A percentile compares a stretch with the other conserved stretches of the same genome.
These are phyloP conservation scores for Montipora foliosa DNA, from an alignment of 64 coral and sea anemone genomes.

Conservation along the genomic window DNA sequence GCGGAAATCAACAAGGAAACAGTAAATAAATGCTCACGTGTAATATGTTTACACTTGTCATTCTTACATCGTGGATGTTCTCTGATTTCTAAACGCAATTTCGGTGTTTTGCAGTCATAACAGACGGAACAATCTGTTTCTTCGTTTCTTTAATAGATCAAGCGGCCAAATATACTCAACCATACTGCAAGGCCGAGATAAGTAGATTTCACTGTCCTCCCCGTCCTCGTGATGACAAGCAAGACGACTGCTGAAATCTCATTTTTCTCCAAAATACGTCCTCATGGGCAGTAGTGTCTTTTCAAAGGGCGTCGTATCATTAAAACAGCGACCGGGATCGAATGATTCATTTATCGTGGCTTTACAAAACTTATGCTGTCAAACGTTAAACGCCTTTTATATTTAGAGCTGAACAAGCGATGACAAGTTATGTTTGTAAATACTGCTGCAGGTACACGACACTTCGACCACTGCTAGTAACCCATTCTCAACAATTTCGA, in stretches of 20 bases:
- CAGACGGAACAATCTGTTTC: too few relatives aligned
- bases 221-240: constrained; percentile 14
- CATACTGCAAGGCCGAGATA: too few relatives aligned
- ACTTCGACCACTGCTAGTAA: background rate
- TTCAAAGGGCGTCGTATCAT: background rate
- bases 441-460: background rate
- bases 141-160: too few relatives aligned
- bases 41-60: too few relatives aligned
- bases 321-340: background rate
- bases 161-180: too few relatives aligned
- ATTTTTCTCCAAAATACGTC: constrained; percentile 18
- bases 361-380: background rate
- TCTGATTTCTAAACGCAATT: too few relatives aligned
- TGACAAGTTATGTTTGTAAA: constrained; percentile 14
- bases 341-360: background rate
- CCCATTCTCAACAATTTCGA: background rate
- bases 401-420: background rate
- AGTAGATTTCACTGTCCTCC: too few relatives aligned
- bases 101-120: too few relatives aligned
- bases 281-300: background rate
- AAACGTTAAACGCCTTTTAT: too few relatives aligned
- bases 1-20: too few relatives aligned
- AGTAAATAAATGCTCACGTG: too few relatives aligned
- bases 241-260: background rate
- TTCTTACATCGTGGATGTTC: too few relatives aligned